Percentiles rank a stretch among this genome's conserved stretches.
phyloP scores from a whole-genome alignment of 2,797 vertebrate genomes.

The Spatula clypeata region DNA sequence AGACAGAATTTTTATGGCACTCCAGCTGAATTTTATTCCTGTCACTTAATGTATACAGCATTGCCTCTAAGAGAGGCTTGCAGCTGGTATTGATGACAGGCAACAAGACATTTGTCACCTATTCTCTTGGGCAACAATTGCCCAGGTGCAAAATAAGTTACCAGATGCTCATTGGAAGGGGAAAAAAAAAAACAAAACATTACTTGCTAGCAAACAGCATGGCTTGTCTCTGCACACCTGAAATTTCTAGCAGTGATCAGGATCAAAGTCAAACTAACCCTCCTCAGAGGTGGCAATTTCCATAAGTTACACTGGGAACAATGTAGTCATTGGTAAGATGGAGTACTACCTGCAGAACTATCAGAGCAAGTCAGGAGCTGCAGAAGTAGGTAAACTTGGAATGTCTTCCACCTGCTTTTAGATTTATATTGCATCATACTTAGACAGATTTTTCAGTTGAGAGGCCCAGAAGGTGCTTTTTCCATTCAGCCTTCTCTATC shows the following conservation, averaged over 20 bases:
- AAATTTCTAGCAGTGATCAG: not conserved
- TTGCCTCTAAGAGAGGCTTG: slow-evolving; percentile 51
- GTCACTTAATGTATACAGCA: slow-evolving; percentile 28
- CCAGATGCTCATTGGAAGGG: slow-evolving; percentile 36
- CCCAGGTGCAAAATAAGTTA: slow-evolving; percentile 60
- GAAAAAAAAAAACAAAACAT: not conserved
- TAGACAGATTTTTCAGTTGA: not conserved
- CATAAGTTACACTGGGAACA: not conserved
- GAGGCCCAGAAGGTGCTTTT: not conserved
- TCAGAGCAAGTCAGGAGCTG: not conserved
- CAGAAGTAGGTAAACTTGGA: not conserved
- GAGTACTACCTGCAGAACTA: not conserved
- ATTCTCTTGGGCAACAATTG: not conserved
- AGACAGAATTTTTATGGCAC: slow-evolving; percentile 60
- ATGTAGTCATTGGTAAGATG: not conserved
- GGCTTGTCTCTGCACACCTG: not conserved
- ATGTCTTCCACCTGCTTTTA: not conserved
- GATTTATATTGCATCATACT: not conserved
- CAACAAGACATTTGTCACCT: slow-evolving; percentile 41
- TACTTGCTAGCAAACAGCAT: not conserved
- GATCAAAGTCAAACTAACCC: not conserved
- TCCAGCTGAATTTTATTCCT: slow-evolving; percentile 66
- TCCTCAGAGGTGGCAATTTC: not conserved
- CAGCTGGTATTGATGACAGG: slow-evolving; percentile 68
- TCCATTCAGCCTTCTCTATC: not conserved